A percentile compares a stretch with the other conserved stretches of the same genome.
Evolutionary conservation across 2,113 vertebrate species (phyloP).

Genomic region (Scortum barcoo): DNA sequence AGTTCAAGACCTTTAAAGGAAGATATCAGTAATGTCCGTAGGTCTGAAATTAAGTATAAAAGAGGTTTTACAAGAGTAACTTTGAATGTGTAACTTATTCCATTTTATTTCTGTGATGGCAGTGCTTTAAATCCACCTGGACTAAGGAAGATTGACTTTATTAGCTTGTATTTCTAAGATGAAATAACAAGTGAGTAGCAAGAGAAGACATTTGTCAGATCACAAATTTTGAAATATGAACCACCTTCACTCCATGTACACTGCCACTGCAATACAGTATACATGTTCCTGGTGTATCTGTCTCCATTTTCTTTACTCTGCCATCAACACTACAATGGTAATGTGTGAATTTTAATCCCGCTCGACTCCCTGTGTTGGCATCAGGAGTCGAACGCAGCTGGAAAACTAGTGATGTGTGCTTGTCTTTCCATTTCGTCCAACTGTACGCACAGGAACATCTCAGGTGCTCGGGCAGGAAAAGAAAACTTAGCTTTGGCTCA

Average conservation of each 20-base stretch:
- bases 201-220: background rate
- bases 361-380: constrained; percentile 7
- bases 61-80: too few relatives aligned
- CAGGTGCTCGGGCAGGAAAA: constrained; percentile 65
- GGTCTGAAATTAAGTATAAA: too few relatives aligned
- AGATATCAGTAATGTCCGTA: background rate
- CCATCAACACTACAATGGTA: constrained; percentile 5
- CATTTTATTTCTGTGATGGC: background rate
- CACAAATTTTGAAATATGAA: background rate
- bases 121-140: background rate
- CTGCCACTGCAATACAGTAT: background rate
- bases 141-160: background rate
- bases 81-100: background rate
- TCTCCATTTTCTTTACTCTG: background rate
- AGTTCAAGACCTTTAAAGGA: background rate
- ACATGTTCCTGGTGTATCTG: background rate
- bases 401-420: constrained; percentile 36
- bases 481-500: constrained; percentile 61
- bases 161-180: background rate
- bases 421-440: constrained; percentile 53
- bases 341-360: constrained; percentile 22
- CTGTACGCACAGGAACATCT: constrained; percentile 26
- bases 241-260: background rate
- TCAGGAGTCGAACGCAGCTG: constrained; percentile 33
- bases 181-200: background rate